Evolutionary conservation across 2,797 vertebrate genomes (phyloP), one percentile per base, ranked within the genome.

Genomic region (Lepilemur ruficaudatus): DNA sequence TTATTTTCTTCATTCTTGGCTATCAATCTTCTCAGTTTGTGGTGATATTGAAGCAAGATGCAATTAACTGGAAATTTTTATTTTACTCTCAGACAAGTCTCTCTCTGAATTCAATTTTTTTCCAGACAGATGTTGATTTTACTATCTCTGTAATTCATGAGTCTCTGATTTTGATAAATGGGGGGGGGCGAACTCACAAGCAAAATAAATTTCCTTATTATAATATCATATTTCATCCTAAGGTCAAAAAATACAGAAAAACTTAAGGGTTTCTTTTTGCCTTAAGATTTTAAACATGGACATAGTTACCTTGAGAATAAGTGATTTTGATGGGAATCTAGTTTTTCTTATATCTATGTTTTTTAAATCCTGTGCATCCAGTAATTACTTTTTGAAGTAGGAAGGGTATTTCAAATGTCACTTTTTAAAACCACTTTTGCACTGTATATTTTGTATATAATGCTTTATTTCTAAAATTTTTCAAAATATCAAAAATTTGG

Each of bases 401-500:
- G 17, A 82, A 83, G 9, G 11, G 35, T 69, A 41, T 75, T 78
- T 73, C 28, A 86, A 65, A 50, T 92, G 30, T 63, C 81, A 72
- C 52, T 69, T 94, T 89, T 89, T 93, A 18, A 88, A 94, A 69
- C 1, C 48, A 73, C 14, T 22, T 92, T 85, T 69, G 35, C 30
- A 86, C 6, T 46, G 59, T 72, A 38, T 83, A 18, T 69, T 82
- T 95, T 67, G 4, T 72, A 59, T 81, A 50, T 41, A 80, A 79
- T 52, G 10, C 3, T 88, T 96, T 61, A 78, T 63, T 85, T 94
- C 52, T n/a, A n/a, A 88, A 87, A 32, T 38, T 88, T 18, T 95
- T 91, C 28, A 89, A 87, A 84, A 83, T 86, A 79, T 91, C 38
- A 75, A 93, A 96, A 35, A 13, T 14, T n/a, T 89, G 93, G 52